A percentile compares a stretch with the other conserved stretches of the same genome.
Conservation (phyloP, 2,797 vertebrate genomes). For the Tinamus major region DNA sequence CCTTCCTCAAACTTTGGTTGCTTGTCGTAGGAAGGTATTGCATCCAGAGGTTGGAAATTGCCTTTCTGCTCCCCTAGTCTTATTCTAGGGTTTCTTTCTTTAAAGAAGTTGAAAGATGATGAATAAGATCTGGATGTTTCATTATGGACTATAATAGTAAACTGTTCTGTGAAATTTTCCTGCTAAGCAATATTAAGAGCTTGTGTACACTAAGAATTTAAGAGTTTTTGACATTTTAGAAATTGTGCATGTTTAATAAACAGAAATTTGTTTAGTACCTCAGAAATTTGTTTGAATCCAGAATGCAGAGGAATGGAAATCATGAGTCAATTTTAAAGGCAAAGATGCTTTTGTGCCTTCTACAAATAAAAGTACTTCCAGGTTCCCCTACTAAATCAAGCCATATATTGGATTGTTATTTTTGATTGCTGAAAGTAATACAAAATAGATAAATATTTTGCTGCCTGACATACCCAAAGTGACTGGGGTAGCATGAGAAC, state of each 20-base stretch:
- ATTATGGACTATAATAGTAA: neutral
- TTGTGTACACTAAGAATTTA: rapidly evolving
- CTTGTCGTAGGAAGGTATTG: neutral
- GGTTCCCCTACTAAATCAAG: neutral
- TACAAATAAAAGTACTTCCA: neutral
- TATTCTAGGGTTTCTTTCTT: neutral
- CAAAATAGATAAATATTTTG: neutral
- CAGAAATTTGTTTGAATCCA: neutral
- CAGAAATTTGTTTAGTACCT: rapidly evolving
- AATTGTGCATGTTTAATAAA: rapidly evolving
- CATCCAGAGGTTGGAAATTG: neutral
- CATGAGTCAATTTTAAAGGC: neutral
- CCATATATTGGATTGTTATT: neutral
- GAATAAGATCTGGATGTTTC: neutral
- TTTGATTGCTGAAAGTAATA: neutral
- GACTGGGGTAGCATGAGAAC: neutral
- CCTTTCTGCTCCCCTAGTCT: neutral
- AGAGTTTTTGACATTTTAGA: neutral
- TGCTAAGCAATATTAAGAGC: neutral
- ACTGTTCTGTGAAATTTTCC: neutral
- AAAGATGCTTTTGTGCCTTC: neutral
- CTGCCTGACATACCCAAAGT: neutral
- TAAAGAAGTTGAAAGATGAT: neutral
- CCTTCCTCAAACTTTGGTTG: neutral
- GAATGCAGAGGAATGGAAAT: neutral